Percentiles rank a stretch among this genome's conserved stretches.
Evolutionary conservation across 2,888 invertebrate genomes (phyloP).

Genomic region (Beris chalybata): DNA sequence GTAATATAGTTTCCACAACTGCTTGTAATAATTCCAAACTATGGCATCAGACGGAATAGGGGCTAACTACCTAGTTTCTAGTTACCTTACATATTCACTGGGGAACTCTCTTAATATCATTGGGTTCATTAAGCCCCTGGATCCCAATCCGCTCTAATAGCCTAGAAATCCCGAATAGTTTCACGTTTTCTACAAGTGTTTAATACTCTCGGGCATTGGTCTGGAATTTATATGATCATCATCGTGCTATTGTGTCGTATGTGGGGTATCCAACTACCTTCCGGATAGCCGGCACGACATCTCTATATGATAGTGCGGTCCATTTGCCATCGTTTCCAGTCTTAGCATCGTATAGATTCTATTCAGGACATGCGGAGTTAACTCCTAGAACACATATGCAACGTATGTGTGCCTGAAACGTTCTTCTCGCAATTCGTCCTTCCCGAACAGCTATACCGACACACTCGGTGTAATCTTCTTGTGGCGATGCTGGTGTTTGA

Average conservation of each 20-base stretch:
- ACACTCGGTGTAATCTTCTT: constrained; percentile 32
- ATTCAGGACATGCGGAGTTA: no score
- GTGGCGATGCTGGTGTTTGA: constrained; percentile 31
- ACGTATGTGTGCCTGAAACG: constrained; percentile 27
- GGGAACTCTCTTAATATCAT: no score
- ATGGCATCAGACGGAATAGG: no score
- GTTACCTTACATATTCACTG: no score
- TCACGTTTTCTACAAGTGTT: constrained; percentile 35
- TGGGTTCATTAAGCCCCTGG: no score
- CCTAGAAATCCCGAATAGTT: constrained; percentile 34
- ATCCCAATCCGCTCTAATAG: constrained; percentile 24
- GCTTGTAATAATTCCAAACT: no score
- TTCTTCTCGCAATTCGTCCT: background rate
- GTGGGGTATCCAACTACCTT: background rate
- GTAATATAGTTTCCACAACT: no score
- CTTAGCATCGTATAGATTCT: constrained; percentile 21
- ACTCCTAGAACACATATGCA: no score
- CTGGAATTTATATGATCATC: constrained; percentile 32
- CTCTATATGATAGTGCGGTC: constrained; percentile 11
- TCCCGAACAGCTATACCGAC: background rate
- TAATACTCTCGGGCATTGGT: constrained; percentile 32
- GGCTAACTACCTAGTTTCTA: no score
- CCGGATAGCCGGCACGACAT: constrained; percentile 9
- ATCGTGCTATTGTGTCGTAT: background rate
- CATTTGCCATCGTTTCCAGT: constrained; percentile 14